phyloP scores from a whole-genome alignment of 2,888 invertebrate species.

The Nematopogon swammerdamellus region DNA sequence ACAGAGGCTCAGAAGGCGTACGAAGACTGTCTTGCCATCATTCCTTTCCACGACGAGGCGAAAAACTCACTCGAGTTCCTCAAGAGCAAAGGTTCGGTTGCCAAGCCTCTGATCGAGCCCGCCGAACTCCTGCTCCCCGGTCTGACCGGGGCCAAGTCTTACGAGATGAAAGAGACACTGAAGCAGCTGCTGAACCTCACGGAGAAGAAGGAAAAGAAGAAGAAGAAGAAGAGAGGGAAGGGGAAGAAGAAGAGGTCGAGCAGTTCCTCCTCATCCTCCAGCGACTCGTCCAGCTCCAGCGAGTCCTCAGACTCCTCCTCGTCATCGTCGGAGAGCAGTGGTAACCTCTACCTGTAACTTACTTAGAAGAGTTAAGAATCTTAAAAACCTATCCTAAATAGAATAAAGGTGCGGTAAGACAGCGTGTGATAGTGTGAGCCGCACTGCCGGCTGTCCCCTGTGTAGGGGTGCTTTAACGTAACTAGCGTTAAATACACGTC shows the following conservation, averaged over 20 bases:
- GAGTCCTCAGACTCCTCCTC: slow-evolving; percentile 55
- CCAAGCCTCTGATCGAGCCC: slow-evolving; percentile 62
- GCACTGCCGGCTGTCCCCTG: no score
- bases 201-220: slow-evolving; percentile 65
- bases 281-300: slow-evolving; percentile 64
- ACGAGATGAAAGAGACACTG: slow-evolving; percentile 64
- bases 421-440: no score
- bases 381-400: no score
- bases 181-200: slow-evolving; percentile 61
- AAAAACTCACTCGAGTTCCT: slow-evolving; percentile 79
- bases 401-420: no score
- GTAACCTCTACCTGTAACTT: slow-evolving; percentile 18
- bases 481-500: no score
- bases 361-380: no score
- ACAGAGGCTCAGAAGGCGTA: slow-evolving; percentile 84
- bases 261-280: slow-evolving; percentile 65
- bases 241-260: slow-evolving; percentile 63
- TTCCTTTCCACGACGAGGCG: slow-evolving; percentile 86
- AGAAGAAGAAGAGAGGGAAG: slow-evolving; percentile 61
- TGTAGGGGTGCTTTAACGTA: no score
- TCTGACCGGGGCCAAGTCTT: slow-evolving; percentile 49
- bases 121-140: slow-evolving; percentile 61
- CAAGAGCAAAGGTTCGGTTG: slow-evolving; percentile 61
- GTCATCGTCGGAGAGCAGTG: slow-evolving; percentile 55
- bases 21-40: slow-evolving; percentile 77